phyloP scores from a whole-genome alignment of 2,113 vertebrate species.

The Sylvilagus bachmani region DNA sequence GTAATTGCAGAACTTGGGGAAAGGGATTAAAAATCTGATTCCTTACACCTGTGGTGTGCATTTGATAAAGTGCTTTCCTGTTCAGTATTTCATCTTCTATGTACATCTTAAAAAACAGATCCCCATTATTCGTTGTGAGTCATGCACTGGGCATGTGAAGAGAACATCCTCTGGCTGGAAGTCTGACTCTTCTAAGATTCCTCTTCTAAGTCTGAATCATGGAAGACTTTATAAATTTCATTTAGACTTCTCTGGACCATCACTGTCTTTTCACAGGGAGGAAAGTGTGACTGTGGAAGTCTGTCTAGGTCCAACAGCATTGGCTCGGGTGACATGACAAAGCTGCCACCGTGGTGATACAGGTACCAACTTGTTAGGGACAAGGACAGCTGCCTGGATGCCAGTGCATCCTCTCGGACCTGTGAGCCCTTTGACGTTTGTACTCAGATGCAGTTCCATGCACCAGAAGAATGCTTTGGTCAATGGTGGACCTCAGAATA shows the following conservation, averaged over 20 bases:
- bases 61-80: not conserved
- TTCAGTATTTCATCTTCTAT: not conserved
- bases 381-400: not conserved
- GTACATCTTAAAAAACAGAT: not conserved
- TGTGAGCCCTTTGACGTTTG: not conserved
- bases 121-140: not conserved
- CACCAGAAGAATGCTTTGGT: not conserved
- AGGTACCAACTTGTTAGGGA: not conserved
- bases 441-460: not conserved
- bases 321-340: not conserved
- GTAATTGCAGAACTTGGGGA: not conserved
- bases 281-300: not conserved
- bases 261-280: not conserved
- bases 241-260: not conserved
- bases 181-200: not conserved
- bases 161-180: not conserved
- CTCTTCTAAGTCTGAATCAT: not conserved
- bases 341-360: accelerated
- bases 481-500: accelerated
- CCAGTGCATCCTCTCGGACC: not conserved
- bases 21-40: not conserved
- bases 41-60: not conserved
- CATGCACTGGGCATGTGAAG: not conserved
- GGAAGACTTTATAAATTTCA: not conserved
- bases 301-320: not conserved